Evolutionary conservation across 2,888 invertebrate genomes (phyloP), one percentile per base, ranked within the genome.

Genomic region (Acrobasis repandana): DNA sequence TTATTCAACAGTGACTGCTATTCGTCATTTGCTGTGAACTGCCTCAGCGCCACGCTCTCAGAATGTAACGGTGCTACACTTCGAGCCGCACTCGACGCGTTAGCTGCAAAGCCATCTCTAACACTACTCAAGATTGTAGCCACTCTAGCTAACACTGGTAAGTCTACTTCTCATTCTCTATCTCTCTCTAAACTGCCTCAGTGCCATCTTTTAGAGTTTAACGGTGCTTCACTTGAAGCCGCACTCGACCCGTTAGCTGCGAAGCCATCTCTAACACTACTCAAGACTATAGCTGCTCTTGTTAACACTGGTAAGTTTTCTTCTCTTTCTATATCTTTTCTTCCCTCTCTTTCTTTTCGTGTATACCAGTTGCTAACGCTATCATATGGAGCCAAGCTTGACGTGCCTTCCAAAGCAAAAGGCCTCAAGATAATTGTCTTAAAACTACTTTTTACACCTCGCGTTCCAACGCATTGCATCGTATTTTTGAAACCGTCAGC

Each of bases 21-120:
- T 52, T 62, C 69, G 0, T 18, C 58, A 0, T 75, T 74, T 61
- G 73, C 73, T 64, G 69, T 0, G 43, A 63, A 6, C 61, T 77
- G 0, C 74, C 78, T 60, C 20, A 1, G 63, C 75, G 10, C 69
- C 82, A 0, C 63, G 58, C 62, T 80, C 50, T 18, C 62, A 0
- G 74, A 56, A 46, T 33, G 56, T 18, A n/a, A 18, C 67, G 61
- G 71, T 2, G 63, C 67, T 0, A 64, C 70, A 4, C 68, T 85
- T 6, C 69, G 73, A 4, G 76, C 76, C 0, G 34, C 85, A 15
- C 67, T 86, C 0, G 81, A 82, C 62, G 72, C 77, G 0, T 66
- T 80, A 0, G 74, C 77, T 0, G 57, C 46, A 2, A 73, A 69
- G 0, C 70, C 67, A 0, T 74, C 79, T 59, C 34, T 38, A 2